Evolutionary conservation across 1,140 invertebrate genomes (phyloP).

Genomic region (Venustaconcha ellipsiformis): DNA sequence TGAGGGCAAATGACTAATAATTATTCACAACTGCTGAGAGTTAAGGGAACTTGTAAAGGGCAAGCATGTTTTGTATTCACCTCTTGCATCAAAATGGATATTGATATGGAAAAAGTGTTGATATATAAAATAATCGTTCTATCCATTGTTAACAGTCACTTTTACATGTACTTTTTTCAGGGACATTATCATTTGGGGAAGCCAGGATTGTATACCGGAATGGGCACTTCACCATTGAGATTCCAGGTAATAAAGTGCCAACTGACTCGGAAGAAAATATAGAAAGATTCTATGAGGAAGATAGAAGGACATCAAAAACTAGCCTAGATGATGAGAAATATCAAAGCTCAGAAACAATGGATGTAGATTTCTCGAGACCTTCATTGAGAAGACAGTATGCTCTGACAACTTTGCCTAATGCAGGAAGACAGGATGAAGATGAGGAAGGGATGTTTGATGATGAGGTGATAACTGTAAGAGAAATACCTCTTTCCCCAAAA

Average conservation of each 20-base stretch:
- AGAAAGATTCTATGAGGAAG: no score
- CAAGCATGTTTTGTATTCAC: no score
- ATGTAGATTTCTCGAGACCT: constrained; percentile 8
- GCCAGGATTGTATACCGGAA: constrained; percentile 29
- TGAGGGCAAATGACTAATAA: no score
- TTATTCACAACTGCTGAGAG: no score
- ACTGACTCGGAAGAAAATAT: no score
- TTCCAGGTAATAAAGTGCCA: constrained; percentile 3
- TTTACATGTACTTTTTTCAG: constrained; percentile 10
- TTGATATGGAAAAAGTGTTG: no score
- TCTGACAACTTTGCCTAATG: constrained; percentile 11
- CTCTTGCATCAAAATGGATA: no score
- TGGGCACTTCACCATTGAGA: constrained; percentile 35
- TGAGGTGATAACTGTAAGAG: not conserved
- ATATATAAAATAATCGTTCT: no score
- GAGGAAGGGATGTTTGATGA: constrained; percentile 25
- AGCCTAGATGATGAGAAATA: no score
- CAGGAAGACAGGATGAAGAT: constrained; percentile 5
- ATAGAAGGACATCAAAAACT: no score
- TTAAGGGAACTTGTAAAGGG: no score
- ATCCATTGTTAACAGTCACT: not conserved
- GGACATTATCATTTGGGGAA: constrained; percentile 28
- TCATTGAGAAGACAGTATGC: constrained; percentile 22
- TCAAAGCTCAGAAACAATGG: constrained; percentile 5
- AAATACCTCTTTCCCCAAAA: no score